Evolutionary conservation across 1,140 invertebrate species (phyloP).

Genomic region (Atta cephalotes): DNA sequence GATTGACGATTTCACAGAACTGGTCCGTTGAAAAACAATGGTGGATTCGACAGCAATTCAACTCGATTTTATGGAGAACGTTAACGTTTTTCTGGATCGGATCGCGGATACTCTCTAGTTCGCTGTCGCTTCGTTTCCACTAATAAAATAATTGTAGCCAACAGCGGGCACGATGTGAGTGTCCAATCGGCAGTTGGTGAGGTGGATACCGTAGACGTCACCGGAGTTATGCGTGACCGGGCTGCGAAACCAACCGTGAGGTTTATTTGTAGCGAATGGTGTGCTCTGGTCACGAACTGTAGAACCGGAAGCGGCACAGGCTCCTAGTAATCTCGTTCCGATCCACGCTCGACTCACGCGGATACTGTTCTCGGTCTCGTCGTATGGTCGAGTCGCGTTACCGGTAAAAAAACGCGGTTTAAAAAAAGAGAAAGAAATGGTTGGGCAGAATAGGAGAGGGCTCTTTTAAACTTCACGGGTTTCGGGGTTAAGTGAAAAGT

Average conservation of each 20-base stretch:
- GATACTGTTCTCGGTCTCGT: conserved; percentile 5
- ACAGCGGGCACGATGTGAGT: conserved; percentile 4
- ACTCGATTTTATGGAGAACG: conserved; percentile 34
- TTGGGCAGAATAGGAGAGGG: neutral
- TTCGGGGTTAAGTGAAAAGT: conserved; percentile 78
- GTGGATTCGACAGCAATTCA: neutral
- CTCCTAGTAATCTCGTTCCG: conserved; percentile 61
- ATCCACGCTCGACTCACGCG: conserved; percentile 57
- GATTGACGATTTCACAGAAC: conserved; percentile 1
- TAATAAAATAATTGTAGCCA: conserved; percentile 55
- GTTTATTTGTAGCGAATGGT: conserved; percentile 25
- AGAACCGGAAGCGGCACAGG: conserved; percentile 61
- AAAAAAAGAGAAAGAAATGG: conserved; percentile 14
- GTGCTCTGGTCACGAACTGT: conserved; percentile 55
- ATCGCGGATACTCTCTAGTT: neutral
- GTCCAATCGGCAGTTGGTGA: conserved; percentile 12
- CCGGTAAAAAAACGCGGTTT: conserved; percentile 4
- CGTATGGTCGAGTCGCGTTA: conserved; percentile 13
- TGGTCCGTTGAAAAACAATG: conserved; percentile 33
- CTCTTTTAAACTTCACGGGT: conserved; percentile 68
- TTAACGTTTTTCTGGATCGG: conserved; percentile 38
- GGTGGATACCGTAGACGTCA: conserved; percentile 56
- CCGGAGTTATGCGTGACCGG: conserved; percentile 61
- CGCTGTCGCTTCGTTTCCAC: conserved; percentile 28
- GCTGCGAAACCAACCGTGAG: conserved; percentile 30